phyloP scores from a whole-genome alignment of 2,888 invertebrate genomes.

The Dione vanillae region DNA sequence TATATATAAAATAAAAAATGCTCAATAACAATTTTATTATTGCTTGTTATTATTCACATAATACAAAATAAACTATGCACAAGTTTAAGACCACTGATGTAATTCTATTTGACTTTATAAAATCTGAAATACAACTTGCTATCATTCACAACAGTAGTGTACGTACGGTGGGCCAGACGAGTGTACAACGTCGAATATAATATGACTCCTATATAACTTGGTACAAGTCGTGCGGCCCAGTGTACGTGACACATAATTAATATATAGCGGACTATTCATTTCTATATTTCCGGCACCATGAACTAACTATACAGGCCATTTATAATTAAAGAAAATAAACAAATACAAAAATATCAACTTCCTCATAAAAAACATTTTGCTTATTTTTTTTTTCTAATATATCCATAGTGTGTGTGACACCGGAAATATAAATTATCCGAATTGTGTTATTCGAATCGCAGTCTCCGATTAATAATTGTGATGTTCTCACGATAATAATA shows the following conservation, averaged over 20 bases:
- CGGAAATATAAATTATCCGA: slow-evolving; percentile 21
- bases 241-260: slow-evolving; percentile 43
- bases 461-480: slow-evolving; percentile 69
- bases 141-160: slow-evolving; percentile 57
- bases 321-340: slow-evolving; percentile 53
- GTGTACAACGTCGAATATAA: slow-evolving; percentile 19
- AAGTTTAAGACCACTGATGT: slow-evolving; percentile 82
- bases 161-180: slow-evolving; percentile 41
- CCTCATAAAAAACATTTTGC: slow-evolving; percentile 10
- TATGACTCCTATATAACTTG: slow-evolving; percentile 5
- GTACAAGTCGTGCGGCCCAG: slow-evolving; percentile 36
- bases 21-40: slow-evolving; percentile 86
- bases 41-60: slow-evolving; percentile 87
- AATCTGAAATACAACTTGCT: slow-evolving; percentile 69
- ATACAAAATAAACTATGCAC: slow-evolving; percentile 89
- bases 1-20: slow-evolving; percentile 55
- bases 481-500: slow-evolving; percentile 66
- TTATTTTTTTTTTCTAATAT: slow-evolving; percentile 15
- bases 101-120: slow-evolving; percentile 72
- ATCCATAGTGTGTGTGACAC: slow-evolving; percentile 5
- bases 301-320: slow-evolving; percentile 27
- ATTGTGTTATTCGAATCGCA: slow-evolving; percentile 48
- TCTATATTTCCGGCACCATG: slow-evolving; percentile 15
- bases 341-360: slow-evolving; percentile 23
- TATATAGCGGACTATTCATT: slow-evolving; percentile 14